Percentiles rank a stretch among this genome's conserved stretches.
Evolutionary conservation across 2,113 vertebrate species (phyloP).

Genomic region (Carlito syrichta): DNA sequence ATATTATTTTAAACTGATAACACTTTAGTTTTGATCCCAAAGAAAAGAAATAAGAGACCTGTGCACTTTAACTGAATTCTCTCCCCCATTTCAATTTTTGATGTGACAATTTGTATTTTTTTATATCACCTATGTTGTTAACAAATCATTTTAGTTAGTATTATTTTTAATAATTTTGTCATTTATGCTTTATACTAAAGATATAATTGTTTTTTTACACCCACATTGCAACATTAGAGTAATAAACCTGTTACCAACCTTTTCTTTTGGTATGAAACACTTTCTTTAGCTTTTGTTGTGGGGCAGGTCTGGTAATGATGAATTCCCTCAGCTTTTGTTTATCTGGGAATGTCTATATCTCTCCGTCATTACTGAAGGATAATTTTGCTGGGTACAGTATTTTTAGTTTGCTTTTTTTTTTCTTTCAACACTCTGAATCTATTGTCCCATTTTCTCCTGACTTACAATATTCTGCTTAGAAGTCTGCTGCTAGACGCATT

Average conservation of each 20-base stretch:
- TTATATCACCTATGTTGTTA: neutral
- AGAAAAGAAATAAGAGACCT: neutral
- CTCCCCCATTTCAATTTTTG: neutral
- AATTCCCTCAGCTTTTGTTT: neutral
- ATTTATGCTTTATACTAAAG: neutral
- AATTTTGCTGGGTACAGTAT: neutral
- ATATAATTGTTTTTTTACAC: neutral
- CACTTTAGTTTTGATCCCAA: neutral
- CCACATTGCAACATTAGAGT: neutral
- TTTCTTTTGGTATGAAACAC: neutral
- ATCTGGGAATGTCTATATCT: neutral
- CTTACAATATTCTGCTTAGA: neutral
- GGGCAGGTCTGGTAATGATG: neutral
- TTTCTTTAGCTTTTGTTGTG: neutral
- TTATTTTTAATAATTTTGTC: neutral
- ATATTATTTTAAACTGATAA: neutral
- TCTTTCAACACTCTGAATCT: neutral
- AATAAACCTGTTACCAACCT: neutral
- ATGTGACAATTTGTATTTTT: neutral
- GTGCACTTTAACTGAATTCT: neutral
- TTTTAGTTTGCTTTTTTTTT: neutral
- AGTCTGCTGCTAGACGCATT: neutral
- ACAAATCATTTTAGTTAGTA: neutral
- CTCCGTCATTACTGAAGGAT: neutral
- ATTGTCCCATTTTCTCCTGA: neutral